Conservation (phyloP, 2,113 vertebrate genomes). For the Crotalus viridis region DNA sequence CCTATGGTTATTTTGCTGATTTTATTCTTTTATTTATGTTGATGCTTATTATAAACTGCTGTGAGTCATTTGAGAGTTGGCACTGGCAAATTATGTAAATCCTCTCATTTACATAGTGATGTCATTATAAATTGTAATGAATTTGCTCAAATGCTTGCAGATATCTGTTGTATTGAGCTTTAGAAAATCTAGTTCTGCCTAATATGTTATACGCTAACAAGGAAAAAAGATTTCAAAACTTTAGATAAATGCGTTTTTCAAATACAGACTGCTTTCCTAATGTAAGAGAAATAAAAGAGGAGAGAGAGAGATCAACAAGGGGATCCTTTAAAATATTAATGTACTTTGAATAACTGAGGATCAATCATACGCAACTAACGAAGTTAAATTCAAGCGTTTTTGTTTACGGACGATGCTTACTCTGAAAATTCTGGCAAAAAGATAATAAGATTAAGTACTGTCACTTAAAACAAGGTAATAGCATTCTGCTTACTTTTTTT, state of each 20-base stretch:
- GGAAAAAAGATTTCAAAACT: background rate
- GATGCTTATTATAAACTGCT: too few species aligned
- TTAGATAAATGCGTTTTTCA: conserved; percentile 1
- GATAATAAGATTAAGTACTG: background rate
- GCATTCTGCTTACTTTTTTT: background rate
- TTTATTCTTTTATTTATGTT: too few species aligned
- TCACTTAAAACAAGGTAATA: conserved; percentile 4
- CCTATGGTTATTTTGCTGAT: too few species aligned
- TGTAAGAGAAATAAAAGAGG: conserved; percentile 13
- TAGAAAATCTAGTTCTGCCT: background rate
- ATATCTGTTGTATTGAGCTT: too few species aligned
- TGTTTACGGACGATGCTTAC: background rate
- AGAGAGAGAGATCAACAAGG: conserved; percentile 14
- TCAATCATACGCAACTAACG: conserved; percentile 12
- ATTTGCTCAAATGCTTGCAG: too few species aligned
- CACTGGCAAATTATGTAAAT: too few species aligned
- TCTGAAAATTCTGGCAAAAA: conserved; percentile 10
- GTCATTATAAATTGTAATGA: too few species aligned
- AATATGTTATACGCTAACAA: background rate
- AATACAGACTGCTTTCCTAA: conserved; percentile 1
- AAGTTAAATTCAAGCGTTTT: conserved; percentile 32
- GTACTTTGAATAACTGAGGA: conserved; percentile 5
- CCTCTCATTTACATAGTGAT: too few species aligned
- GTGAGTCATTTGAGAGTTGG: too few species aligned
- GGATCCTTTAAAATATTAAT: conserved; percentile 42